Percentiles rank a stretch among this genome's conserved stretches.
Evolutionary conservation across 2,797 vertebrate species (phyloP).

Genomic region (Liparis tanakae): DNA sequence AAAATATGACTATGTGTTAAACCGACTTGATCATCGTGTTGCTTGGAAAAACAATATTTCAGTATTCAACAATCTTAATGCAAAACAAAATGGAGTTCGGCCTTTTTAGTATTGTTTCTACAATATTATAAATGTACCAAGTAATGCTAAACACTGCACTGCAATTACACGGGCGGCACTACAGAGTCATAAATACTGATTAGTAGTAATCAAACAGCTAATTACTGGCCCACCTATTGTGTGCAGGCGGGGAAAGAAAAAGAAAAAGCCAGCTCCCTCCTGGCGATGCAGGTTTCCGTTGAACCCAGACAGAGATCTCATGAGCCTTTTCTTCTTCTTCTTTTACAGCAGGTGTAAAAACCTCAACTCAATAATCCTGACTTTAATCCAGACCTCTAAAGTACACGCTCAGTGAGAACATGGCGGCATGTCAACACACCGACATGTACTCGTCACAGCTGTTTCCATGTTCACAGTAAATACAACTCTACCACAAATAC

Average conservation of each 20-base stretch:
- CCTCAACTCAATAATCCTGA: slow-evolving; percentile 22
- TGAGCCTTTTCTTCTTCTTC: slow-evolving; percentile 22
- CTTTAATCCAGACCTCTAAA: slow-evolving; percentile 50
- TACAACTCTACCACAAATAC: slow-evolving; percentile 50
- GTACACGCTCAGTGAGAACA: slow-evolving; percentile 39
- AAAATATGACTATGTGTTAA: slow-evolving; percentile 27
- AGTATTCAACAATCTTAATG: slow-evolving; percentile 23
- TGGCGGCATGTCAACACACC: slow-evolving; percentile 22
- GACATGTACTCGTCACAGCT: slow-evolving; percentile 15
- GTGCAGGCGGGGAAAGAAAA: slow-evolving; percentile 30
- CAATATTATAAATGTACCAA: slow-evolving; percentile 60
- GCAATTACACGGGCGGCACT: slow-evolving; percentile 54
- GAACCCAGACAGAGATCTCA: slow-evolving; percentile 33
- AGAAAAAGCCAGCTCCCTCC: slow-evolving; percentile 23
- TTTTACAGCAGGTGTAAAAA: slow-evolving; percentile 48
- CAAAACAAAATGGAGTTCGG: slow-evolving; percentile 39
- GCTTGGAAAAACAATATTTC: slow-evolving; percentile 21
- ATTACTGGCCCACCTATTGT: slow-evolving; percentile 48
- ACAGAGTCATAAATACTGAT: slow-evolving; percentile 49
- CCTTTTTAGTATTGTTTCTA: slow-evolving; percentile 52
- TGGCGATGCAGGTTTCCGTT: slow-evolving; percentile 34
- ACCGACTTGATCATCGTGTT: slow-evolving; percentile 26
- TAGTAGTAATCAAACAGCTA: slow-evolving; percentile 49
- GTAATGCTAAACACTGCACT: slow-evolving; percentile 54
- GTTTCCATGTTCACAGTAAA: slow-evolving; percentile 54